Evolutionary conservation across 2,797 vertebrate species (phyloP).

Genomic region (Artibeus jamaicensis): DNA sequence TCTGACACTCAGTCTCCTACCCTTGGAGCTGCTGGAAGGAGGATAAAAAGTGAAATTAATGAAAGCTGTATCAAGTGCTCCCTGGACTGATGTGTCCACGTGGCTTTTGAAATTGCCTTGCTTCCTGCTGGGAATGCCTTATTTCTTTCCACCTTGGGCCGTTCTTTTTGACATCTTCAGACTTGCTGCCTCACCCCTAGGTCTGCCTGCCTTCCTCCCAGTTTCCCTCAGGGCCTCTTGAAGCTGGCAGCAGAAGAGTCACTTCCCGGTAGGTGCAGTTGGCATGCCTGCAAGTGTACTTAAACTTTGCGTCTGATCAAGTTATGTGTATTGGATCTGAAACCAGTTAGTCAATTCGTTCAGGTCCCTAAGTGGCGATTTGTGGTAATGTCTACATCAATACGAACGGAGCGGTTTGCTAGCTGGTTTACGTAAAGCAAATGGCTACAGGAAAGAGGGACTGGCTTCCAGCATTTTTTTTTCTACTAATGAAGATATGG

Average conservation of each 20-base stretch:
- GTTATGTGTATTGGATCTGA: conserved; percentile 89
- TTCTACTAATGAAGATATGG: conserved; percentile 60
- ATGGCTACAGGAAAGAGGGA: conserved; percentile 78
- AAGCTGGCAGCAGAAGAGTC: conserved; percentile 77
- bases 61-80: background rate
- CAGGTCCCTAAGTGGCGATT: conserved; percentile 90
- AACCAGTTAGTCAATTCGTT: conserved; percentile 89
- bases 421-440: conserved; percentile 85
- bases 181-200: conserved; percentile 46
- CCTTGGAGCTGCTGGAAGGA: background rate
- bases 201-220: conserved; percentile 74
- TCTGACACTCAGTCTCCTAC: background rate
- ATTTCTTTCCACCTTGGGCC: conserved; percentile 53
- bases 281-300: conserved; percentile 86
- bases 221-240: conserved; percentile 80
- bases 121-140: background rate
- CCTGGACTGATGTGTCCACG: background rate
- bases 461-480: conserved; percentile 75
- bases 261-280: conserved; percentile 79
- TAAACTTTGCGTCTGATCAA: conserved; percentile 89
- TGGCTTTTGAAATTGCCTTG: conserved; percentile 43
- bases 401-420: conserved; percentile 83
- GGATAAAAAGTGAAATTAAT: background rate
- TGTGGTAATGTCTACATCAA: conserved; percentile 91
- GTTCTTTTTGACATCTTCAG: conserved; percentile 43